Conservation (phyloP, 1,140 invertebrate genomes). For the Leptopilina boulardi region DNA sequence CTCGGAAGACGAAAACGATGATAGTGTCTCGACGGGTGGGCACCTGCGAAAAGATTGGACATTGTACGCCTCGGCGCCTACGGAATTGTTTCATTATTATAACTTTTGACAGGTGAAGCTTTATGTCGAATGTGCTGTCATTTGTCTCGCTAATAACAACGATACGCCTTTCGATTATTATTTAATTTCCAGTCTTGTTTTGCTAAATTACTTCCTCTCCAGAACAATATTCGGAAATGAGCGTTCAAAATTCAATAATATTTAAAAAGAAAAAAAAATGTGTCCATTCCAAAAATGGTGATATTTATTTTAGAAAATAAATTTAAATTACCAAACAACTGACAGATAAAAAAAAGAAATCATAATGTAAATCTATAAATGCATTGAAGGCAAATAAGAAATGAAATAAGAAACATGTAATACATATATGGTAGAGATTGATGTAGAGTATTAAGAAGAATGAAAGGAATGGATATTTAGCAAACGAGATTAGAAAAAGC, state of each 20-base stretch:
- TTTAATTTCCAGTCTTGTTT: not conserved
- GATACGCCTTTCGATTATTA: slow-evolving; percentile 14
- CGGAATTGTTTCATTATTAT: slow-evolving; percentile 65
- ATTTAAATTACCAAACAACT: too few species aligned
- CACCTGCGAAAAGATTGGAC: slow-evolving; percentile 52
- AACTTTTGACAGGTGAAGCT: slow-evolving; percentile 61
- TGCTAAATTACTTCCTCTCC: not conserved
- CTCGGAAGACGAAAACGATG: slow-evolving; percentile 41
- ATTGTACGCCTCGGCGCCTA: slow-evolving; percentile 53
- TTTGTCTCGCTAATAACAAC: slow-evolving; percentile 50
- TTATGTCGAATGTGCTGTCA: slow-evolving; percentile 54
- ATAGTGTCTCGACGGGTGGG: slow-evolving; percentile 62
- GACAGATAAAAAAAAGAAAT: not conserved
- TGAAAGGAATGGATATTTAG: slow-evolving; percentile 11
- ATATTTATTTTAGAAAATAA: too few species aligned
- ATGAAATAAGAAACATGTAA: not conserved
- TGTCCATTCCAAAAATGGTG: too few species aligned
- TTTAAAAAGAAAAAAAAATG: too few species aligned
- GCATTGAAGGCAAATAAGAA: not conserved
- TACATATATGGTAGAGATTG: not conserved
- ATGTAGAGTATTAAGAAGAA: not conserved
- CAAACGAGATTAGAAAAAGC: slow-evolving; percentile 16
- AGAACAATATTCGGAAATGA: not conserved
- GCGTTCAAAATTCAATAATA: too few species aligned
- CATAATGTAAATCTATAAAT: too few species aligned